Evolutionary conservation across 1,140 invertebrate species (phyloP), one percentile per base, ranked within the genome.

Genomic region (Daktulosphaira vitifoliae): DNA sequence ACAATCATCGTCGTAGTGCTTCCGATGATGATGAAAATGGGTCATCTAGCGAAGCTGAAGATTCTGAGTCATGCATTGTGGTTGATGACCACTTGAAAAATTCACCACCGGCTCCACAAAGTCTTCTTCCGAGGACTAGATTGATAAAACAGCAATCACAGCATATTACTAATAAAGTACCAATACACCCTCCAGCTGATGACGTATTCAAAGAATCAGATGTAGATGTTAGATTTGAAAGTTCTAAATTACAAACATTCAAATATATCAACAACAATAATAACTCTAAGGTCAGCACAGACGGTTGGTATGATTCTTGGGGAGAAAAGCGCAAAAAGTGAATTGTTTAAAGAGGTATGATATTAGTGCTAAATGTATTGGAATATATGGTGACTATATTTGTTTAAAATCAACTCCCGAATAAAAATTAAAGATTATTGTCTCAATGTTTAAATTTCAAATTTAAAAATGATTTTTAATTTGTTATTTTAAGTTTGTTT

Each of bases 301-400:
- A 69, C n/a, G 51, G 66, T 3, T 92, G 89, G 89, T 91, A 89
- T 71, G 87, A 90, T 74, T 80, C 90, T 39, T 90, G 88, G 88
- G 87, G 84, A 42, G 68, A 70, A 62, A 68, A 68, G 44, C 66
- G 66, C 67, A 68, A 67, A 51, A 59, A 68, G 23, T 67, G 50
- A 67, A 4, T 20, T n/a, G 7, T 22, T 7, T 22, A 11, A 22
- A 16, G 22, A n/a, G 7, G 25, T 37, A 15, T 3, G 3, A 16
- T 48, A 33, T 33, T 11, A 11, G 29, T 11, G 29, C 29, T 33
- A 6, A 33, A 33, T n/a, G 29, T 33, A 33, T 33, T 33, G 29
- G n/a, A n/a, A n/a, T n/a, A n/a, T n/a, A n/a, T n/a, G n/a, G n/a
- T n/a, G n/a, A n/a, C n/a, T n/a, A n/a, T n/a, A n/a, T n/a, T n/a